Evolutionary conservation across 2,797 vertebrate species (phyloP), one percentile per base, ranked within the genome.

Genomic region (Arrhamphus sclerolepis): DNA sequence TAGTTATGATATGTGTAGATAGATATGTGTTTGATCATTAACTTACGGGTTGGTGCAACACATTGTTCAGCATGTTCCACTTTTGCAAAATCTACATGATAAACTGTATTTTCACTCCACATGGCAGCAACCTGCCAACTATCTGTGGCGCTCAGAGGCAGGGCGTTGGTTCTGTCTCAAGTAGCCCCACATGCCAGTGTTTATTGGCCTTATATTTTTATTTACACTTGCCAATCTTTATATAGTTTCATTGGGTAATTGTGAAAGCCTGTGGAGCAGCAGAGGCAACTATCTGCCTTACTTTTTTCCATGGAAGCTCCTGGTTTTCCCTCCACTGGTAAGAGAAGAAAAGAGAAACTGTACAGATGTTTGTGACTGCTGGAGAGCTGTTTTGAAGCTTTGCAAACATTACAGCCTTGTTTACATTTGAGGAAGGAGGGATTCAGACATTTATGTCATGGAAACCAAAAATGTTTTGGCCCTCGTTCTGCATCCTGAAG

Each of bases 151-250:
- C 18, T 58, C 56, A 4, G 56, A 44, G 52, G 39, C 20, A 40
- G 77, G 84, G 87, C 38, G 61, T 67, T 64, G 81, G 69, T 77
- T 74, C 55, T 76, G 68, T 82, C 84, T 87, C 80, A 79, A 83
- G 72, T 82, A 58, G 75, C 80, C 58, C 62, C 49, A 78, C 78
- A 71, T 83, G 71, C 72, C 78, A 22, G 71, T 62, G 57, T 87
- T 90, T 77, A 89, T 80, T 61, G 67, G 66, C 19, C 57, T 72
- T 71, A 72, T 82, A 83, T 80, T 85, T 83, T 78, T 75, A 88
- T 85, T 85, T 72, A 73, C 76, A 46, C 69, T 55, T 39, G 18
- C 42, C 17, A 20, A 62, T 74, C 86, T 90, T 89, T 83, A 85
- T 85, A 80, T 89, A 88, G 85, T 78, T 62, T 69, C 16, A 60